A percentile compares a stretch with the other conserved stretches of the same genome.
These are phyloP conservation scores for pig (Sus scrofa) DNA, from an alignment of 2,113 vertebrate species.

Conservation along the genomic window T2T-Sscrofa CM000827.6:110984001-110984500, in stretches of 20 bases:
- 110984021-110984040: fast-evolving
- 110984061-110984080: fast-evolving
- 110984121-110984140: fast-evolving
- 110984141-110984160: fast-evolving
- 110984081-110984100: not conserved
- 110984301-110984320: not conserved
- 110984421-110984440: not conserved
- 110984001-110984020: not conserved
- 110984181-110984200: not conserved
- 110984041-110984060: not conserved
- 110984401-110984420: fast-evolving
- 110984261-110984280: fast-evolving
- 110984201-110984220: not conserved
- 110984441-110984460: too few relatives aligned
- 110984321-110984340: fast-evolving
- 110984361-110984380: fast-evolving
- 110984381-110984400: not conserved
- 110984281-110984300: too few relatives aligned
- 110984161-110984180: not conserved
- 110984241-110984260: not conserved
- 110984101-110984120: fast-evolving
- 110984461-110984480: not conserved
- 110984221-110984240: not conserved
- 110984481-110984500: too few relatives aligned
- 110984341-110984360: not conserved